Base-by-base conservation (phyloP, 2,797 vertebrate species). In the Acridotheres tristis region DNA sequence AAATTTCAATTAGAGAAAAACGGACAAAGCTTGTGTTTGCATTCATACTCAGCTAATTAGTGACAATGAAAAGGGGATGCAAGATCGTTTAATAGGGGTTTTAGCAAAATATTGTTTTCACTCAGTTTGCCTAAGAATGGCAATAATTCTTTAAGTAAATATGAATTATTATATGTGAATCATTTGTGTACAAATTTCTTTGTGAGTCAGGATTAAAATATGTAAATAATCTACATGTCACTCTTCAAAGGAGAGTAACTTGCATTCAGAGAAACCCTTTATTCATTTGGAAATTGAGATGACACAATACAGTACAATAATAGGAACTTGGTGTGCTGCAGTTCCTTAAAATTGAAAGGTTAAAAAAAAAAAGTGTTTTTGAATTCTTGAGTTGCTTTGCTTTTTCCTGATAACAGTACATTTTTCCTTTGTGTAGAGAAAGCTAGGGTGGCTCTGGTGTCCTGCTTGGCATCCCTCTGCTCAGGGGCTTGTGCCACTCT, bases 1-100 rank as follows among this genome's bases (percentile, higher is more conserved):
- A 96, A 97, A 94, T 95, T 97, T 97, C 90, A 97, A 96, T 97
- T 97, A 96, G 48, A 90, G 48, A 62, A 91, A 89, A 58, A 87
- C 16, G 38, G 67, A 92, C 61, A 94, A 96, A 91, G 66, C 34
- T 94, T 89, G 81, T 97, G 66, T 96, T 96, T 96, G 94, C 73
- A 76, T 11, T 57, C 38, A 74, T 81, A 93, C 43, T 76, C 16
- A 9, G 51, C 67, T 88, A 97, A 97, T 97, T 97, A 97, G 91
- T 92, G 88, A 67, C n/a, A 67, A 93, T 5, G 6, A 74, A 48
- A 96, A 97, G 82, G 10, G 62, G 75, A 86, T 84, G 67, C 2
- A 38, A 59, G 72, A 78, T 65, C 54, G 32, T 94, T 96, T 97
- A 96, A 96, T 86, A 94, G 45, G 22, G 22, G 63, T 82, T 94